phyloP scores from a whole-genome alignment of 2,113 vertebrate species.

The Gadus macrocephalus region DNA sequence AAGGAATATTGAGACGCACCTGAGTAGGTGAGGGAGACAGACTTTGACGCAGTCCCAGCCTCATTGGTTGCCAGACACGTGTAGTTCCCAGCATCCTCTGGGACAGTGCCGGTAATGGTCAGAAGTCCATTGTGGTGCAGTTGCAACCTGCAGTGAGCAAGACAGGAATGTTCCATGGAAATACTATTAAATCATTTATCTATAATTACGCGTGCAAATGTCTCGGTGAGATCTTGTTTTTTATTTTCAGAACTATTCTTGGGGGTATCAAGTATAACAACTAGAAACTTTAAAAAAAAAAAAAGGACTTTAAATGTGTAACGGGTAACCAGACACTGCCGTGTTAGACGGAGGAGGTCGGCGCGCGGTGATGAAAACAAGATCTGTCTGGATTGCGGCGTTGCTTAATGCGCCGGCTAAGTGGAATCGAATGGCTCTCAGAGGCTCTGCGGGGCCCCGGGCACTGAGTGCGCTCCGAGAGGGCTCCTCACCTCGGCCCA shows the following conservation, averaged over 20 bases:
- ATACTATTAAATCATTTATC: constrained; percentile 25
- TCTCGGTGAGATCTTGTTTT: constrained; percentile 8
- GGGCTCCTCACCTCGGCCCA: constrained; percentile 63
- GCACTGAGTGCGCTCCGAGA: constrained; percentile 53
- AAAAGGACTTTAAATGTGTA: constrained; percentile 8
- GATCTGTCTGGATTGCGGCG: constrained; percentile 26
- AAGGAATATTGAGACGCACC: constrained; percentile 52
- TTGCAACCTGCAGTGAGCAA: constrained; percentile 46
- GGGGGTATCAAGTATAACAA: constrained; percentile 1
- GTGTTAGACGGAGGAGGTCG: constrained; percentile 26
- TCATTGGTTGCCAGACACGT: constrained; percentile 79
- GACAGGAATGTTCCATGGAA: constrained; percentile 23
- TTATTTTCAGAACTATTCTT: constrained; percentile 19
- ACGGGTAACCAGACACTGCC: constrained; percentile 13
- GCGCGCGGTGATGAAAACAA: constrained; percentile 40
- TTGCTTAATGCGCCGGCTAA: constrained; percentile 29
- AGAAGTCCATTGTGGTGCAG: constrained; percentile 74
- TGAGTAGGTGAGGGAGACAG: constrained; percentile 58
- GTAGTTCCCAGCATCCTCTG: constrained; percentile 90
- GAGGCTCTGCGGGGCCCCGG: constrained; percentile 13
- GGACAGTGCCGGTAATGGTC: constrained; percentile 73
- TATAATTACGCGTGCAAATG: constrained; percentile 46
- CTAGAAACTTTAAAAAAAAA: background rate
- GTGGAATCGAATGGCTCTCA: constrained; percentile 43
- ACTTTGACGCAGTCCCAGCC: constrained; percentile 66